Evolutionary conservation across 2,888 invertebrate genomes (phyloP), one percentile per base, ranked within the genome.

Genomic region (Dryococelus australis): DNA sequence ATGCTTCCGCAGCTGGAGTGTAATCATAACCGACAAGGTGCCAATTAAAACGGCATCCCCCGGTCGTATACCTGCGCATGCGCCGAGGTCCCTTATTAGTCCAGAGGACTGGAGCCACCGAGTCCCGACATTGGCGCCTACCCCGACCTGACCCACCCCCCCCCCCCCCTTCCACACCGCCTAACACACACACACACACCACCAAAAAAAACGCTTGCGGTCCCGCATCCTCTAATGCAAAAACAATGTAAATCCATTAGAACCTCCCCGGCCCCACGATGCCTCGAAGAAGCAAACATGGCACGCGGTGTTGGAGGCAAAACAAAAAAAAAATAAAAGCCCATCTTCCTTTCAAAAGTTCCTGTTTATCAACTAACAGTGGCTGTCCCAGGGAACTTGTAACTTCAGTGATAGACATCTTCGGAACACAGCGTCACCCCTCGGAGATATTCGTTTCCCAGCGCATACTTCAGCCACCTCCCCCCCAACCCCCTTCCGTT

Each of bases 171-270:
- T 2, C 51, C 20, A 51, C 51, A 3, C 20, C 51, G 13, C 51
- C 51, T 8, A 20, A 1, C 51, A 3, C 20, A 51, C 2, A 2
- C 12, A 5, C 51, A 12, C 2, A 51, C 51, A 6, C 13, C 4
- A 35, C 35, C n/a, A n/a, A 35, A 35, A 35, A 35, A 35, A 35
- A 35, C 35, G 35, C 4, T 35, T 35, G 35, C 35, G 35, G 35
- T 35, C 35, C 35, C 35, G 35, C 51, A n/a, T 20, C 8, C 65
- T n/a, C 65, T 83, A 83, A 83, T 83, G 83, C 83, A 83, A 83
- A 83, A 83, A 83, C 83, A 83, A 83, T 83, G 83, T 83, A 83
- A 83, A 83, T 83, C 83, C 83, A 83, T 83, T 83, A 83, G 83
- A 24, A 80, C 20, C 12, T 51, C 35, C 4, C 51, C 51, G 20